These are phyloP conservation scores for Tamandua tetradactyla DNA, from an alignment of 2,797 vertebrate species.

Conservation along the genomic window DNA sequence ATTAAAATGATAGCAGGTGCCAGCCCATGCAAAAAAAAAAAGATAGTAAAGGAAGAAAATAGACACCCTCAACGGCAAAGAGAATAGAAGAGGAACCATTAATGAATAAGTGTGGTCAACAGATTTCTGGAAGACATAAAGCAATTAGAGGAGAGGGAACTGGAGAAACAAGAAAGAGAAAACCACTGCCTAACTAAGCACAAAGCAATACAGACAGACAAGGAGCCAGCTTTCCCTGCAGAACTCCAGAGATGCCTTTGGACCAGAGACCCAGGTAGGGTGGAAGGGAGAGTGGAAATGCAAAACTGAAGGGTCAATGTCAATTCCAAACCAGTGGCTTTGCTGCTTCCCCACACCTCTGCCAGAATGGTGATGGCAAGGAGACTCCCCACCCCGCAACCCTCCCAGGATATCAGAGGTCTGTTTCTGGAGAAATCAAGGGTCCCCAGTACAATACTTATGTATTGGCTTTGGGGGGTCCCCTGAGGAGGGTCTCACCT, in stretches of 20 bases:
- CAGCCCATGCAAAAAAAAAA: too few relatives aligned
- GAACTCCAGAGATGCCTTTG: background rate
- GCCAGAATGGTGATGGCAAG: background rate
- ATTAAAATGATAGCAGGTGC: background rate
- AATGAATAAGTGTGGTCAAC: background rate
- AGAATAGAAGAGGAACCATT: background rate
- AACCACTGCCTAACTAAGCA: background rate
- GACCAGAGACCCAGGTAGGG: background rate
- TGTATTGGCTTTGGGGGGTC: background rate
- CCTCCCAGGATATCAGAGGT: background rate
- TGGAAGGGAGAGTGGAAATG: background rate
- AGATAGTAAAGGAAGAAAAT: background rate
- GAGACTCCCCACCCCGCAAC: rapidly evolving
- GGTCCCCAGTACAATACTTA: background rate
- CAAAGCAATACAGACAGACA: background rate
- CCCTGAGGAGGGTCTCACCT: background rate
- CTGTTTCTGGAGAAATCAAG: background rate
- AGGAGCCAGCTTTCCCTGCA: background rate
- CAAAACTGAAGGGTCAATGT: background rate
- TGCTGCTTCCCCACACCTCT: background rate
- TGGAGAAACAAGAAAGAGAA: background rate
- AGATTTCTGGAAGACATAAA: background rate
- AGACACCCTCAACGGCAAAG: background rate
- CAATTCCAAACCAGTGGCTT: background rate
- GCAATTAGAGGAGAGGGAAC: background rate